These are phyloP conservation scores for Pogonognathellus flavescens DNA, from an alignment of 1,140 invertebrate genomes.

Conservation along the genomic window DNA sequence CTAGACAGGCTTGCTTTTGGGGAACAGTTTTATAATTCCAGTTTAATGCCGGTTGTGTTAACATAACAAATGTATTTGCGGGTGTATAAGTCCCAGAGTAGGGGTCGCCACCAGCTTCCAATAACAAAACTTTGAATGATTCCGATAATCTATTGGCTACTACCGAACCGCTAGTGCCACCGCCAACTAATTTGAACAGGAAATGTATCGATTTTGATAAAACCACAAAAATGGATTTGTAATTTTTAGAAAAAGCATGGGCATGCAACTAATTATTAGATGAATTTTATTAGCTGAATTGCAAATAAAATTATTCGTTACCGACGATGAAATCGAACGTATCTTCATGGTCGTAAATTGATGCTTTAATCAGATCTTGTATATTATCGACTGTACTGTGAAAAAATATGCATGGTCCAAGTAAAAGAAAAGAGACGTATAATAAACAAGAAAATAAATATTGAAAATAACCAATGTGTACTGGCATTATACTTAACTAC, in stretches of 20 bases:
- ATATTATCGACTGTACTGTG: slow-evolving; percentile 45
- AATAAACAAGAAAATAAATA: not conserved
- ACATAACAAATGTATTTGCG: slow-evolving; percentile 61
- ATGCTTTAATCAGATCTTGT: slow-evolving; percentile 50
- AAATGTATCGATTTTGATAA: not conserved
- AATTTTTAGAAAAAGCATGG: not conserved
- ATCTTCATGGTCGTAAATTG: slow-evolving; percentile 46
- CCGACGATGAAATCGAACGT: slow-evolving; percentile 62
- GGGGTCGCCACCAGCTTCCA: slow-evolving; percentile 71
- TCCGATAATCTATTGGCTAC: slow-evolving; percentile 72
- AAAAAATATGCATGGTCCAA: not conserved
- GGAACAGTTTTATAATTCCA: slow-evolving; percentile 73
- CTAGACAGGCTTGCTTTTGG: slow-evolving; percentile 57
- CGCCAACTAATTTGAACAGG: slow-evolving; percentile 69
- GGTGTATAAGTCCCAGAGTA: slow-evolving; percentile 30
- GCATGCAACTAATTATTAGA: too few species aligned
- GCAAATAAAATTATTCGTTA: too few species aligned
- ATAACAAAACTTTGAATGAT: slow-evolving; percentile 68
- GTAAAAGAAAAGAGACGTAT: not conserved
- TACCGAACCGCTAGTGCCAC: slow-evolving; percentile 72
- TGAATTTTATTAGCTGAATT: too few species aligned
- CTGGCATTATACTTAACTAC: not conserved
- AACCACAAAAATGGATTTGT: not conserved
- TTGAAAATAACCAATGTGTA: not conserved
- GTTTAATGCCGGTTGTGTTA: slow-evolving; percentile 75